Percentiles rank a stretch among this genome's conserved stretches.
Conservation (phyloP, 92 coral and sea anemone genomes). For the Pocillopora meandrina region DNA sequence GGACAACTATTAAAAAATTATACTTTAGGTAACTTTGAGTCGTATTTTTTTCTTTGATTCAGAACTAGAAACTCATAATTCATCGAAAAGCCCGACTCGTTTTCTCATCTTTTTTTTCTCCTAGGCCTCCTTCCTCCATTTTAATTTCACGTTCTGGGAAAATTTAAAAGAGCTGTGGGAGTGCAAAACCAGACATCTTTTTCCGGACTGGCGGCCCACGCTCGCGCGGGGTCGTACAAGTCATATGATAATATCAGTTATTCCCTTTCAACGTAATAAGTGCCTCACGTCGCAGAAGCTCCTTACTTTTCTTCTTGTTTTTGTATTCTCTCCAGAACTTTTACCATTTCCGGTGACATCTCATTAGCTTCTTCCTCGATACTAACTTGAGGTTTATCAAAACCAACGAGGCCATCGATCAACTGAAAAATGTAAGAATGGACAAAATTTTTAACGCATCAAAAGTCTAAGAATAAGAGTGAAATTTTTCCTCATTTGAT, state of each 20-base stretch:
- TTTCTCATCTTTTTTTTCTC: no score
- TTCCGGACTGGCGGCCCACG: no score
- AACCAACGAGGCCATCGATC: conserved; percentile 25
- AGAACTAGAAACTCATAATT: no score
- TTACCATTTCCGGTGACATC: conserved; percentile 31
- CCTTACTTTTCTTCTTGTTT: conserved; percentile 25
- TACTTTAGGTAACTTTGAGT: no score
- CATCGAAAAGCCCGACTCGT: no score
- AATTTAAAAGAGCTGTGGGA: no score
- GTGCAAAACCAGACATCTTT: no score
- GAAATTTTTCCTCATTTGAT: not conserved
- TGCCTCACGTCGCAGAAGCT: not conserved
- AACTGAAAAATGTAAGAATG: not conserved
- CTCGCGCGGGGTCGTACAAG: not conserved
- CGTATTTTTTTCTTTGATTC: no score
- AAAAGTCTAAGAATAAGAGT: not conserved
- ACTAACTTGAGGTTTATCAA: conserved; percentile 21
- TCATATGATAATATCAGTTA: not conserved
- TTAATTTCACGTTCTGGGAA: no score
- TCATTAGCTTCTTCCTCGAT: not conserved
- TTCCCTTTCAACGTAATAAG: not conserved
- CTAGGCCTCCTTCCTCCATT: no score
- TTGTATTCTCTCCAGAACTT: conserved; percentile 25
- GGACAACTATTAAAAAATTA: no score
- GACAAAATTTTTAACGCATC: no score